Base-by-base conservation (phyloP, 1,140 invertebrate species). In the Drosophila auraria region DNA sequence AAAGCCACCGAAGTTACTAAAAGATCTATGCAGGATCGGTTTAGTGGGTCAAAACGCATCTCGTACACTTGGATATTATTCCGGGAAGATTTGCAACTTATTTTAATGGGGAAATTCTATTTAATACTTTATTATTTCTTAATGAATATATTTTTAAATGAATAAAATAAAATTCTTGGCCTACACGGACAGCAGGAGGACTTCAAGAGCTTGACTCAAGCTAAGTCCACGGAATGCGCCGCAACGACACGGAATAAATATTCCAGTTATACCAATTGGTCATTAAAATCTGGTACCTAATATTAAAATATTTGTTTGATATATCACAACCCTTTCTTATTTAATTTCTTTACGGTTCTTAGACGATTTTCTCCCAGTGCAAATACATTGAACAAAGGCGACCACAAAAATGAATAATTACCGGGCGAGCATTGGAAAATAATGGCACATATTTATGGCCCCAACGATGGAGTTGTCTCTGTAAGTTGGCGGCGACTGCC, bases 401-500 rank as follows among this genome's bases (percentile, higher is more conserved):
- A 89, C 84, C 86, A 73, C 86, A 89, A 81, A 90, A 82, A 89
- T 89, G 86, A 89, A 89, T 89, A 90, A 89, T 89, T 89, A 82
- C 81, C 73, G 47, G 38, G 84, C 61, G 80, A 74, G 53, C 42
- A 57, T 63, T 51, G 45, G 47, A 44, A 61, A 60, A 79, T 83
- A 83, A 83, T 68, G 73, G 62, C 74, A 73, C 56, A 65, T 86
- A 74, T 81, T 75, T 65, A 69, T 73, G 78, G 57, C 59, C 63
- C 44, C 30, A 59, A 68, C 62, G 57, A 80, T 74, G 70, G 42
- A 65, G 65, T 61, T 65, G 71, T 89, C 71, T 84, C 74, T 78
- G 58, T 45, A 61, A 38, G 30, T 56, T 20, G 58, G 12, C 14
- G 58, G 6, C 20, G 20, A 20, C 33, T 25, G 40, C 65, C 36